phyloP scores from a whole-genome alignment of 2,113 vertebrate species.

The Oenanthe melanoleuca region DNA sequence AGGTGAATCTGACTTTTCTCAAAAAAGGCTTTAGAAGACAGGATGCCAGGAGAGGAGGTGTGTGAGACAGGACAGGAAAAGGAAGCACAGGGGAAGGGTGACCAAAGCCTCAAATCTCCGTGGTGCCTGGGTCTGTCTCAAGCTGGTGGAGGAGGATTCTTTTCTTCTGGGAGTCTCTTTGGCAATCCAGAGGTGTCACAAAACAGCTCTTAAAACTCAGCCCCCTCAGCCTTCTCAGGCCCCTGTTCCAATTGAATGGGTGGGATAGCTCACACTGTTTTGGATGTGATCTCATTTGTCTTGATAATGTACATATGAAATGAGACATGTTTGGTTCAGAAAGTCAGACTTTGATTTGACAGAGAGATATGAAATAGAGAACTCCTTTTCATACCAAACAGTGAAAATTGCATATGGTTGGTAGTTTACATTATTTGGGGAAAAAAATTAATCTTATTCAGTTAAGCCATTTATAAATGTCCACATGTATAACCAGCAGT shows the following conservation, averaged over 20 bases:
- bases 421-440: neutral
- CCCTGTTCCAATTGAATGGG: neutral
- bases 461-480: neutral
- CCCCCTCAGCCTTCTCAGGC: neutral
- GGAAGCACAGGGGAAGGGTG: neutral
- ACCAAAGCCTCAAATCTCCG: fast-evolving
- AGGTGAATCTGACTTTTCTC: neutral
- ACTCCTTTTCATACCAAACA: neutral
- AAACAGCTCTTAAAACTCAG: neutral
- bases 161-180: neutral
- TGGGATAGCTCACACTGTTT: fast-evolving
- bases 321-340: neutral
- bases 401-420: neutral
- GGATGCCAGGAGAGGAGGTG: neutral
- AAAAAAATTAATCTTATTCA: neutral
- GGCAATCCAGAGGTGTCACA: neutral
- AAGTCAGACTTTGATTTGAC: neutral
- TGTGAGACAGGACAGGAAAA: neutral
- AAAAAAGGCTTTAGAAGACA: neutral
- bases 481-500: neutral
- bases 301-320: too few relatives aligned
- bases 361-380: neutral
- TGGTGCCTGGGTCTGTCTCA: fast-evolving
- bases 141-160: fast-evolving
- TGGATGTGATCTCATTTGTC: neutral